Percentiles rank a stretch among this genome's conserved stretches.
These are phyloP conservation scores for Ibycter americanus DNA, from an alignment of 2,797 vertebrate genomes.

Conservation along the genomic window DNA sequence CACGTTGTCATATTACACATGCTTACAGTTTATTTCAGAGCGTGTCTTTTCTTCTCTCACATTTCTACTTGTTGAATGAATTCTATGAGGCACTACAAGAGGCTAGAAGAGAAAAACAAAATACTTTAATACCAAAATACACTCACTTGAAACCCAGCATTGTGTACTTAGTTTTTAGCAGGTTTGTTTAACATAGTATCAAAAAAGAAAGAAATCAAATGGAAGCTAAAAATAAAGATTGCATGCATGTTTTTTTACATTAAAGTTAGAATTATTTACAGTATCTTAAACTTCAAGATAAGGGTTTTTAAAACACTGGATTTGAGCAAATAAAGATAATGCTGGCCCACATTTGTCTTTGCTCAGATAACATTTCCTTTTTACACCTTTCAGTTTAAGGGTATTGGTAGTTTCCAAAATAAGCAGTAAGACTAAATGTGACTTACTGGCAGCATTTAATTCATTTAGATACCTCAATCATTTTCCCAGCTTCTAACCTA, in stretches of 20 bases:
- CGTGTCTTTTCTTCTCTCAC: slow-evolving; percentile 94
- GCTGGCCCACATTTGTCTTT: not conserved
- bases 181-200: not conserved
- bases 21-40: slow-evolving; percentile 97
- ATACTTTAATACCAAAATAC: not conserved
- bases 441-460: not conserved
- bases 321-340: not conserved
- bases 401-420: not conserved
- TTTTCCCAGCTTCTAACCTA: not conserved
- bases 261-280: not conserved
- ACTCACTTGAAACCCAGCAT: not conserved
- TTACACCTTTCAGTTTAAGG: not conserved
- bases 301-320: not conserved
- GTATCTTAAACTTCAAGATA: not conserved
- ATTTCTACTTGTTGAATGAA: slow-evolving; percentile 93
- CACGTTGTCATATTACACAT: not conserved
- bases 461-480: not conserved
- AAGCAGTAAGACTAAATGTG: not conserved
- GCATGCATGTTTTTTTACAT: not conserved
- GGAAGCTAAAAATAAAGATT: not conserved
- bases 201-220: not conserved
- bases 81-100: slow-evolving; percentile 92
- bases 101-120: slow-evolving; percentile 79
- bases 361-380: not conserved
- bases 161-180: not conserved